Evolutionary conservation across 2,113 vertebrate species (phyloP).

Genomic region (Neotoma lepida): DNA sequence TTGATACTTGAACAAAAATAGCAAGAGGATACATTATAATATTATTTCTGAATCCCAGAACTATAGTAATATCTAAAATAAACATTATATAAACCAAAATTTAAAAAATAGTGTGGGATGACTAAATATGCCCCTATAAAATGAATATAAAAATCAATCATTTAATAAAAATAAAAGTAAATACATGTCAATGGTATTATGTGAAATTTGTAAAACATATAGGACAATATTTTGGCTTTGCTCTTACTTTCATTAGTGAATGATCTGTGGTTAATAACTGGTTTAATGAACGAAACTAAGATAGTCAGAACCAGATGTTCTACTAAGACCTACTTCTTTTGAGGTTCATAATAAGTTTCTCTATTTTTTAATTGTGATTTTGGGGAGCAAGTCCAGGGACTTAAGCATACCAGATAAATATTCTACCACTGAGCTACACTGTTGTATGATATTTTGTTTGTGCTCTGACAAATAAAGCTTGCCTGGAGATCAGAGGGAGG

Average conservation of each 20-base stretch:
- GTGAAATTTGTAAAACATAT: neutral
- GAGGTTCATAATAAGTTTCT: neutral
- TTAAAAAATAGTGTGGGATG: neutral
- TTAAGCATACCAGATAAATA: neutral
- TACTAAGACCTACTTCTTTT: constrained; percentile 18
- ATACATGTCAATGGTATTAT: constrained; percentile 28
- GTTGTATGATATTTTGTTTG: too few relatives aligned
- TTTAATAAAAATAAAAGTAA: constrained; percentile 8
- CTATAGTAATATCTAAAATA: constrained; percentile 22
- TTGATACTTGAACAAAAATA: constrained; percentile 58
- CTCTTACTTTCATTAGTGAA: neutral
- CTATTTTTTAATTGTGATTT: neutral
- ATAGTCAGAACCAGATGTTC: neutral
- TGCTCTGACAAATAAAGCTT: too few relatives aligned
- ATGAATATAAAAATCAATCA: neutral
- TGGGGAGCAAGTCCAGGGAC: neutral
- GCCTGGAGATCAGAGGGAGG: too few relatives aligned
- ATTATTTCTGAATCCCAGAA: constrained; percentile 36
- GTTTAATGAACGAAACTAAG: constrained; percentile 17
- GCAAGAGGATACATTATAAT: constrained; percentile 7
- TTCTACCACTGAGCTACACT: neutral
- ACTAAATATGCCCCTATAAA: neutral
- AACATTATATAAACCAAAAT: constrained; percentile 26
- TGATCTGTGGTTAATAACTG: neutral
- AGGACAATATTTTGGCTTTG: neutral